Evolutionary conservation across 2,888 invertebrate genomes (phyloP).

Genomic region (Acanthosepion esculentum): DNA sequence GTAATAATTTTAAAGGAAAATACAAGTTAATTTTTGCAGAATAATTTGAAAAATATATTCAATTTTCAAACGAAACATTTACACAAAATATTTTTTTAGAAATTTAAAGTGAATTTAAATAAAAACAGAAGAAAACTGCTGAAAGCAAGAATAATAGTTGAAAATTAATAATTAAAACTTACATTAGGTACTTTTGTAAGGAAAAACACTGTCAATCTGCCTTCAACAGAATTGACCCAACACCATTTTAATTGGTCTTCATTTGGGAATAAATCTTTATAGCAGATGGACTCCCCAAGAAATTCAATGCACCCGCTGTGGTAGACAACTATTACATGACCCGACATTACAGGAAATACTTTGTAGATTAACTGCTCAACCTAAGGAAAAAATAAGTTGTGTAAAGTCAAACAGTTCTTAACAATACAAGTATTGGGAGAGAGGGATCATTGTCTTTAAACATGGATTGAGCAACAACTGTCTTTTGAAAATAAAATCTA

Average conservation of each 20-base stretch:
- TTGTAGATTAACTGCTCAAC: constrained; percentile 45
- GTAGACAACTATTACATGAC: constrained; percentile 50
- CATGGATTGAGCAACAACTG: too few relatives aligned
- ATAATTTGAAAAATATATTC: too few relatives aligned
- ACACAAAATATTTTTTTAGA: too few relatives aligned
- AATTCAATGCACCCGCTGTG: constrained; percentile 50
- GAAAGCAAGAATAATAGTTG: too few relatives aligned
- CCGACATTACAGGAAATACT: constrained; percentile 47
- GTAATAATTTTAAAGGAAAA: too few relatives aligned
- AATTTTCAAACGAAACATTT: too few relatives aligned
- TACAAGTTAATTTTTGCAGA: too few relatives aligned
- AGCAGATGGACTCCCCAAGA: constrained; percentile 8
- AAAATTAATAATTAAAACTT: background rate
- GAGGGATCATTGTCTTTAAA: too few relatives aligned
- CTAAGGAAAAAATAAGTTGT: constrained; percentile 34
- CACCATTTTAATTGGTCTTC: constrained; percentile 48
- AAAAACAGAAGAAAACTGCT: too few relatives aligned
- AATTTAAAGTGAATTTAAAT: too few relatives aligned
- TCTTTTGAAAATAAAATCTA: background rate
- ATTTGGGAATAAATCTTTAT: constrained; percentile 37
- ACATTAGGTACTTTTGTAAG: constrained; percentile 34
- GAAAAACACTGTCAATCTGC: constrained; percentile 44
- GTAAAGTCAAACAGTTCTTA: too few relatives aligned
- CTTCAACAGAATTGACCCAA: background rate
- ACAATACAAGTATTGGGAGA: too few relatives aligned